phyloP scores from a whole-genome alignment of 2,113 vertebrate genomes.

The Gracilinanus agilis region DNA sequence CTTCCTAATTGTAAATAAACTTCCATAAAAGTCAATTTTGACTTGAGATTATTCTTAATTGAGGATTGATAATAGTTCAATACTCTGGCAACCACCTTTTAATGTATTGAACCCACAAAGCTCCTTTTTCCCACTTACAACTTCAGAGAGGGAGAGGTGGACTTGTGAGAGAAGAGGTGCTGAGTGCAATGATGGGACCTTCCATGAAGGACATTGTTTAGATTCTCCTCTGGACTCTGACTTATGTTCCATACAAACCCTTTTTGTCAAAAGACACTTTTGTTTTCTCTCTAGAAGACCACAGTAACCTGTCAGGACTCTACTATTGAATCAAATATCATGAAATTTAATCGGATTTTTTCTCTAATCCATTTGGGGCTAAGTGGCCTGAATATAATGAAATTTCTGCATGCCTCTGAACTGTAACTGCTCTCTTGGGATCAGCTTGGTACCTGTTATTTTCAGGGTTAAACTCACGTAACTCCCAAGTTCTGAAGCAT shows the following conservation, averaged over 20 bases:
- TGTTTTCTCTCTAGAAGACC: background rate
- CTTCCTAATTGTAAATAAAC: too few species aligned
- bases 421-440: background rate
- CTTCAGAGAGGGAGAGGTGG: background rate
- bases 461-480: background rate
- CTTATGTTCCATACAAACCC: background rate
- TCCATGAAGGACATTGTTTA: background rate
- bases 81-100: too few species aligned
- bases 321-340: background rate
- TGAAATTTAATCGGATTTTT: background rate
- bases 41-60: too few species aligned
- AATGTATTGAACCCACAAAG: too few species aligned
- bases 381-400: background rate
- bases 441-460: background rate
- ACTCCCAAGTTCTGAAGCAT: background rate
- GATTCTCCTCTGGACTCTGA: background rate
- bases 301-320: background rate
- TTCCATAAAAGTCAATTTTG: too few species aligned
- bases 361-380: background rate
- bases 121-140: too few species aligned
- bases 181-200: background rate
- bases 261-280: background rate
- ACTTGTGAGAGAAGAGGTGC: background rate
- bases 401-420: background rate
- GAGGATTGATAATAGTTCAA: too few species aligned